Evolutionary conservation across 1,140 invertebrate species (phyloP).

Genomic region (Harpegnathos saltator): DNA sequence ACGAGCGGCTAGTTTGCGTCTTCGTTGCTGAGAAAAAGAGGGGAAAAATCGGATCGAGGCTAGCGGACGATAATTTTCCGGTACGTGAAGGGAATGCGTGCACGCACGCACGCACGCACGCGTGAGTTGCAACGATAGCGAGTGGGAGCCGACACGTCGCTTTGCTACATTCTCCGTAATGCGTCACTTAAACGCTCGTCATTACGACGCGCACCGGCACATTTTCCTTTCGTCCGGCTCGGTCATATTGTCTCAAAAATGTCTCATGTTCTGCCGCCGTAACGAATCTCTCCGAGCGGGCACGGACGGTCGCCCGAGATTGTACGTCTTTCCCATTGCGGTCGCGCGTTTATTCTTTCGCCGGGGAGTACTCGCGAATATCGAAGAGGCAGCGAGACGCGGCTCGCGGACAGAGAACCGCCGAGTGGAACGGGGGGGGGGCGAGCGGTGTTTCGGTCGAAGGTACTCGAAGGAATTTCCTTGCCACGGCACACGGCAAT

Average conservation of each 20-base stretch:
- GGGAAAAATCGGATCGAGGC: background rate
- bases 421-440: no score
- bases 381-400: constrained; percentile 4
- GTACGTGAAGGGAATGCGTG: background rate
- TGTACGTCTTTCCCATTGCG: constrained; percentile 8
- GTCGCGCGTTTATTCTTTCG: constrained; percentile 25
- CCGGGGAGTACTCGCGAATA: background rate
- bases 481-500: background rate
- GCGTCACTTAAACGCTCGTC: constrained; percentile 15
- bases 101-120: background rate
- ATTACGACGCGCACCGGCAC: background rate
- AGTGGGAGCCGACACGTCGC: background rate
- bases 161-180: constrained; percentile 5
- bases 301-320: background rate
- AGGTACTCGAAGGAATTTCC: constrained; percentile 1
- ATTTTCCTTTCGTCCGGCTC: constrained; percentile 7
- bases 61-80: background rate
- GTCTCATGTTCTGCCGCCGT: background rate
- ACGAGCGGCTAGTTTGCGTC: background rate
- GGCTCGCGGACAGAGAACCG: background rate
- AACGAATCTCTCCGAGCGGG: background rate
- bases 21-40: background rate
- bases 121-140: background rate
- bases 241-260: constrained; percentile 17
- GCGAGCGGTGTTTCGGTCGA: background rate